Evolutionary conservation across 2,888 invertebrate genomes (phyloP).

Genomic region (Hartigia nigra): DNA sequence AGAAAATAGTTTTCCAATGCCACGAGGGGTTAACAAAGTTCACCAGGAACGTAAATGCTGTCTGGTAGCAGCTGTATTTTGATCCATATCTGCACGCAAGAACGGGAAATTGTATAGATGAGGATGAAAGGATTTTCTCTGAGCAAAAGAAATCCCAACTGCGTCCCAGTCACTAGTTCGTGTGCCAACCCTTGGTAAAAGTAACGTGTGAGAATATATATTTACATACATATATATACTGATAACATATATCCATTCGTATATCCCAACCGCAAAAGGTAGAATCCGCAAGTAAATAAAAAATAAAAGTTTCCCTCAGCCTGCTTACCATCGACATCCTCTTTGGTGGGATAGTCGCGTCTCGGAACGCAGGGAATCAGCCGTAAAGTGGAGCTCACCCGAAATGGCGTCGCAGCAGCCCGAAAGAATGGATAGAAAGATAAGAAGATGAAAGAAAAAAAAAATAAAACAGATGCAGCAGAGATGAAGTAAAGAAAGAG

Average conservation of each 20-base stretch:
- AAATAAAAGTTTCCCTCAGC: neutral
- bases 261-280: neutral
- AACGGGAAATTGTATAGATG: neutral
- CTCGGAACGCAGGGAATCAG: neutral
- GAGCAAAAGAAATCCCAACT: neutral
- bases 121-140: neutral
- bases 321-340: neutral
- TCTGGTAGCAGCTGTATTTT: neutral
- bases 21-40: neutral
- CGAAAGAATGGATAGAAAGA: neutral
- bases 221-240: neutral
- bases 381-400: neutral
- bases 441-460: neutral
- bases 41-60: neutral
- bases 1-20: neutral
- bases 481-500: neutral
- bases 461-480: neutral
- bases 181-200: neutral
- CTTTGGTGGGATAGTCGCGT: neutral
- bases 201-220: neutral
- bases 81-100: neutral
- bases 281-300: neutral
- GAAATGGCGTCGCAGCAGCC: neutral
- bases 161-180: neutral
- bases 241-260: neutral